Percentiles rank a stretch among this genome's conserved stretches.
Conservation (phyloP, 2,797 vertebrate genomes). For the Antrozous pallidus region DNA sequence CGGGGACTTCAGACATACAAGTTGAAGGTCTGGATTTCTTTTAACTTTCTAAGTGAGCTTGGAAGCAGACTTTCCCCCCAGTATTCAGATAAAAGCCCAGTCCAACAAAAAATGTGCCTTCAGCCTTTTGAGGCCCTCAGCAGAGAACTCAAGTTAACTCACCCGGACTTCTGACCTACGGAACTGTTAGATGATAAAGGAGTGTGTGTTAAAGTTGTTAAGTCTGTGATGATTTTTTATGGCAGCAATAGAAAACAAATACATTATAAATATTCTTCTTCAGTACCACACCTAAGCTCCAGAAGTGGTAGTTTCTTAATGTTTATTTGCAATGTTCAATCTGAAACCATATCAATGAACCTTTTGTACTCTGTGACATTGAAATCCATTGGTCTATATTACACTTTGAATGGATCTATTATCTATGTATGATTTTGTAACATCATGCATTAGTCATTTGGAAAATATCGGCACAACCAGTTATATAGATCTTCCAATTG, state of each 20-base stretch:
- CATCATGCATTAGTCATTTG: slow-evolving; percentile 55
- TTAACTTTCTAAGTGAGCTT: not conserved
- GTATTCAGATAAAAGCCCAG: slow-evolving; percentile 34
- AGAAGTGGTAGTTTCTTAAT: slow-evolving; percentile 44
- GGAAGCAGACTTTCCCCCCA: not conserved
- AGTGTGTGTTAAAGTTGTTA: slow-evolving; percentile 47
- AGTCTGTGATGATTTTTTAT: slow-evolving; percentile 46
- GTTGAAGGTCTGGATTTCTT: slow-evolving; percentile 21
- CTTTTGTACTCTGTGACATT: slow-evolving; percentile 47
- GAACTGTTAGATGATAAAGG: slow-evolving; percentile 41
- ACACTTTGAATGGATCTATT: slow-evolving; percentile 62
- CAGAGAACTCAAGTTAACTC: not conserved
- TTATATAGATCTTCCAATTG: slow-evolving; percentile 41
- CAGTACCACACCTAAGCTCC: slow-evolving; percentile 24
- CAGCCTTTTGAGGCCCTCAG: slow-evolving; percentile 31
- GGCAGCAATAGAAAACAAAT: slow-evolving; percentile 57
- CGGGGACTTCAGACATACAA: not conserved
- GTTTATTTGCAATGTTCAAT: slow-evolving; percentile 50
- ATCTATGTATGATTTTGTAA: slow-evolving; percentile 54
- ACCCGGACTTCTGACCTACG: slow-evolving; percentile 48
- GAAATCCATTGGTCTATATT: slow-evolving; percentile 45
- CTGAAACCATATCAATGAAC: slow-evolving; percentile 43
- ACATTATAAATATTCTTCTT: slow-evolving; percentile 32
- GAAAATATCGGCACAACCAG: slow-evolving; percentile 32
- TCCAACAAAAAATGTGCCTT: not conserved